These are phyloP conservation scores for Pecten maximus DNA, from an alignment of 2,888 invertebrate species.

Conservation along the genomic window DNA sequence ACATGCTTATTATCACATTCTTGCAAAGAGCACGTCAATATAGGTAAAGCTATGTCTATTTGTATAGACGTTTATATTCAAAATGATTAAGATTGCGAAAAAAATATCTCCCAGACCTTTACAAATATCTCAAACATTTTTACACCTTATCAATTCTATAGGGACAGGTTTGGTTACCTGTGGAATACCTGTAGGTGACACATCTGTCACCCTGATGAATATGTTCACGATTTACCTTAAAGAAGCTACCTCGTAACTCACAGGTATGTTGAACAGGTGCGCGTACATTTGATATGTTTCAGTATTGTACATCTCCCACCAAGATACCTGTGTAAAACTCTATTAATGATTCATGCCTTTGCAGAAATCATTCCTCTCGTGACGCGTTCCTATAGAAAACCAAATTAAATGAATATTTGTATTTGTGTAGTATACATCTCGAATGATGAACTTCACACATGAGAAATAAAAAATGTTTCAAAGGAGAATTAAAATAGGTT, in stretches of 20 bases:
- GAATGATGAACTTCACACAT: slow-evolving; percentile 22
- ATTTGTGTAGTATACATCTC: slow-evolving; percentile 15
- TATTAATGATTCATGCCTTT: slow-evolving; percentile 9
- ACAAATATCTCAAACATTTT: neutral
- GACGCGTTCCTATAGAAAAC: neutral
- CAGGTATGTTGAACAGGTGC: slow-evolving; percentile 1
- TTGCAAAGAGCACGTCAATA: too few species aligned
- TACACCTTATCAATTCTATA: slow-evolving; percentile 4
- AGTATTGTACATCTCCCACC: neutral
- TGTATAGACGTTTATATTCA: neutral
- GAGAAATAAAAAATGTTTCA: slow-evolving; percentile 15
- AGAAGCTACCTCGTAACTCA: neutral
- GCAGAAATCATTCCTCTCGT: slow-evolving; percentile 13
- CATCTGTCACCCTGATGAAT: slow-evolving; percentile 7
- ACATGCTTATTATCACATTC: too few species aligned
- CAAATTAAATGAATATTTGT: slow-evolving; percentile 23
- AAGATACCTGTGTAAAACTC: neutral
- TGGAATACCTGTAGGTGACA: neutral
- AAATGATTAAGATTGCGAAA: neutral
- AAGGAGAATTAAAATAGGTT: neutral
- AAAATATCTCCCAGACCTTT: neutral
- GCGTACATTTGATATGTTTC: slow-evolving; percentile 12
- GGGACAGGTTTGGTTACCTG: neutral
- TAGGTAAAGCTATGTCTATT: too few species aligned
- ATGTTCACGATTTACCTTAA: slow-evolving; percentile 1